Percentiles rank a stretch among this genome's conserved stretches.
These are phyloP conservation scores for Elysia crispata DNA, from an alignment of 2,888 invertebrate species.

Conservation along the genomic window DNA sequence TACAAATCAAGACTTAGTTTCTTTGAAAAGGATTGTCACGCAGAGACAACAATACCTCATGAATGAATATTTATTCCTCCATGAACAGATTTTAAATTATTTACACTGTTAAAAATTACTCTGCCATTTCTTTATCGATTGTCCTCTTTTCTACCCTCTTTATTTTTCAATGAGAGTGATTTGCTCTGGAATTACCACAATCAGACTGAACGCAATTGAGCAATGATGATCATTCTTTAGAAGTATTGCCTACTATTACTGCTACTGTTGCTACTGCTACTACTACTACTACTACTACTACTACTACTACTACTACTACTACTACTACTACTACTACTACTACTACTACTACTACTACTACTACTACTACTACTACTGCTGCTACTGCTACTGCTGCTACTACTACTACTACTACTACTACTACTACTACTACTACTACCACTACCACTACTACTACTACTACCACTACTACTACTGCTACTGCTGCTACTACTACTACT, in stretches of 20 bases:
- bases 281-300: background rate
- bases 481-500: background rate
- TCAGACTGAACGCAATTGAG: no score
- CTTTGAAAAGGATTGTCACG: no score
- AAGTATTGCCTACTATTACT: background rate
- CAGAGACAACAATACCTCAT: no score
- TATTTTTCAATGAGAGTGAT: no score
- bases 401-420: background rate
- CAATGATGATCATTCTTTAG: no score
- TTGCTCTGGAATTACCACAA: no score
- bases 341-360: conserved; percentile 19
- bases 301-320: conserved; percentile 3
- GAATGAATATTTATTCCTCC: no score
- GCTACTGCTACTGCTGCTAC: background rate
- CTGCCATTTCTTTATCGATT: no score
- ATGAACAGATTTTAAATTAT: no score
- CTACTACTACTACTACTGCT: background rate
- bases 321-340: conserved; percentile 15
- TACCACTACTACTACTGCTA: background rate
- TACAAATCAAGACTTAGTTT: no score
- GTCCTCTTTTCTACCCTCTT: no score
- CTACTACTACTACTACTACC: conserved; percentile 17
- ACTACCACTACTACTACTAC: conserved; percentile 17
- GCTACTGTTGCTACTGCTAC: background rate
- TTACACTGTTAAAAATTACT: no score